Evolutionary conservation across 2,113 vertebrate genomes (phyloP), one percentile per base, ranked within the genome.

Genomic region (Holacanthus passer): DNA sequence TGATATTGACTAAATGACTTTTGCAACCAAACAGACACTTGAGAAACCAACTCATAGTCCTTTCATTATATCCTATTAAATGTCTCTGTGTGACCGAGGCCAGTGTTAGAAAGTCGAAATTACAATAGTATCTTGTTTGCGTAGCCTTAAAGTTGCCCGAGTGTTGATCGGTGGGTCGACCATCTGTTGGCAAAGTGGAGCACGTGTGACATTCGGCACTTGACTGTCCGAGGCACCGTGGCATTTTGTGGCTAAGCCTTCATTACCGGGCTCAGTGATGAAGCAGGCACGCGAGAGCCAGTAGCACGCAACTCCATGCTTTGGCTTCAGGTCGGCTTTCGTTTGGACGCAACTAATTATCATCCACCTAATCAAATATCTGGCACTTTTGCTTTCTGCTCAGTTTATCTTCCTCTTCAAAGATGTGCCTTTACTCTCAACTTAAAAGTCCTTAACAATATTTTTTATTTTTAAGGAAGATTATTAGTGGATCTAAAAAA

Each of bases 141-240:
- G 22, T 8, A 45, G 55, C 35, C 11, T 60, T 29, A 20, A 37
- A n/a, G 63, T 77, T 20, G 3, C 5, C 11, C 3, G 29, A 60
- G 24, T 31, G 14, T 70, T n/a, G 70, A 75, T 32, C 20, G 10
- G 67, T 16, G 64, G 65, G 52, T 5, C 0, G 48, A 39, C 86
- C 88, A 89, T 84, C 90, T 91, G 90, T 71, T 32, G 7, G n/a
- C 14, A 7, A 73, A 65, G 73, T 12, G 1, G 50, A 41, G 64
- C 84, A 91, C 85, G 66, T 90, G 91, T 89, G 83, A 89, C 79
- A 76, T 88, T 89, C 62, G 37, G 7, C 66, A 24, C 86, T 88
- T 66, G 91, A 80, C 60, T n/a, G 63, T 56, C 84, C 0, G 16
- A 68, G 72, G 47, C 78, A 7, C 56, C 7, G 65, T 50, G 77